A percentile compares a stretch with the other conserved stretches of the same genome.
Conservation (phyloP, 2,888 invertebrate genomes). For the Melanostoma mellinum region DNA sequence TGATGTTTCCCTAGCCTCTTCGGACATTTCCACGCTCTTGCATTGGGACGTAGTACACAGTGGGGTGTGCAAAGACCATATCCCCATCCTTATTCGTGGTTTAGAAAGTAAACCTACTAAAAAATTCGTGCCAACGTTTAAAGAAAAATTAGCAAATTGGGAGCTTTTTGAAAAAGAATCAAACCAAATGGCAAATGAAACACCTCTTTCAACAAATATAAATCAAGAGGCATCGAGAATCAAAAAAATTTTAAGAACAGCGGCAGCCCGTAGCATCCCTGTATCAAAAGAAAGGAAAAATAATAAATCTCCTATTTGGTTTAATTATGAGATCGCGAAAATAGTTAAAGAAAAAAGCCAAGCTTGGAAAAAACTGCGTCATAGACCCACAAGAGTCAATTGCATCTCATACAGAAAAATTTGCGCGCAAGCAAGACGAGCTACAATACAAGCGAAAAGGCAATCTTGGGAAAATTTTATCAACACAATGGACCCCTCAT, state of each 20-base stretch:
- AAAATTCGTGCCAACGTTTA: constrained; percentile 4
- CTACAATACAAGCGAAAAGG: no score
- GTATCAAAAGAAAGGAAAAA: not conserved
- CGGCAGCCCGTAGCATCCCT: not conserved
- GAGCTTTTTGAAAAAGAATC: not conserved
- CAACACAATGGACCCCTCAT: no score
- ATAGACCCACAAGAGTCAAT: not conserved
- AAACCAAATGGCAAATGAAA: not conserved
- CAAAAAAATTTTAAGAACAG: constrained; percentile 8
- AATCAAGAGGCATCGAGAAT: constrained; percentile 9
- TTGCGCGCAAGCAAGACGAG: not conserved
- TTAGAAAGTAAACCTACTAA: not conserved
- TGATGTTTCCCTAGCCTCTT: no score
- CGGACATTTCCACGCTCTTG: no score
- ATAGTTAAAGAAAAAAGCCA: not conserved
- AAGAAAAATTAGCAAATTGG: not conserved
- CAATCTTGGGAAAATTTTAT: no score
- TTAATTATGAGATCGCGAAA: not conserved
- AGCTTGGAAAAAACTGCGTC: constrained; percentile 7
- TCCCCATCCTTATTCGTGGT: not conserved
- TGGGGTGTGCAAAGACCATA: not conserved
- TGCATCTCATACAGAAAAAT: constrained; percentile 6
- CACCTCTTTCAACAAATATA: not conserved
- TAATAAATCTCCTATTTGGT: constrained; percentile 4
- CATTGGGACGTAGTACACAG: not conserved